Conservation (phyloP, 2,797 vertebrate genomes). For the Chelon auratus region DNA sequence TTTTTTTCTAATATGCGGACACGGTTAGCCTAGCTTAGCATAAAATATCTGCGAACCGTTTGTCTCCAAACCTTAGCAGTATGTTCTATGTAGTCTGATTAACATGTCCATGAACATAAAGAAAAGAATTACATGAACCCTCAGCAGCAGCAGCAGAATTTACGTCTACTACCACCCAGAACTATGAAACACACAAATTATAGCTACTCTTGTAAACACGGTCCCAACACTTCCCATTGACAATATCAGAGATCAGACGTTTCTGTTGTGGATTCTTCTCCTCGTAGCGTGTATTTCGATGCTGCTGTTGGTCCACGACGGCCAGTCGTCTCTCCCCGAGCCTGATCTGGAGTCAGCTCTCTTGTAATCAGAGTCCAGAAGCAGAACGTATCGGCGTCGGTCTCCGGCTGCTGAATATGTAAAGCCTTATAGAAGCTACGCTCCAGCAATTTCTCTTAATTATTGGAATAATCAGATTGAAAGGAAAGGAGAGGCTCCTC, state of each 20-base stretch:
- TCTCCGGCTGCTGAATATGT: conserved; percentile 70
- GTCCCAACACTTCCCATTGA: too few relatives aligned
- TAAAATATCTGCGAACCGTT: too few relatives aligned
- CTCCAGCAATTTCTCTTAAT: conserved; percentile 82
- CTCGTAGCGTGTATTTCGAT: neutral
- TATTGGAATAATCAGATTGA: conserved; percentile 80
- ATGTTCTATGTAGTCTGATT: too few relatives aligned
- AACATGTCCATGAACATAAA: too few relatives aligned
- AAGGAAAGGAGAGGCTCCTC: conserved; percentile 67
- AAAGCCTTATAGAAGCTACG: conserved; percentile 71
- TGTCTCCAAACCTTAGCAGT: too few relatives aligned
- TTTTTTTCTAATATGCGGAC: too few relatives aligned
- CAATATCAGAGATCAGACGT: neutral
- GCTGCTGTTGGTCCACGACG: neutral
- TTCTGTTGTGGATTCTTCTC: neutral
- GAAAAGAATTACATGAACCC: too few relatives aligned
- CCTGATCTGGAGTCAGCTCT: conserved; percentile 32
- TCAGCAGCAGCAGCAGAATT: too few relatives aligned
- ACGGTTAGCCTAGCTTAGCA: too few relatives aligned
- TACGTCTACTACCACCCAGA: neutral
- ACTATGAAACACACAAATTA: neutral
- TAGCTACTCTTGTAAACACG: neutral
- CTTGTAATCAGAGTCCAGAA: conserved; percentile 34
- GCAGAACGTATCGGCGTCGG: conserved; percentile 20
- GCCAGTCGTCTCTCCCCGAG: neutral